Evolutionary conservation across 2,113 vertebrate species (phyloP), one percentile per base, ranked within the genome.

Genomic region (Paratilapia polleni): DNA sequence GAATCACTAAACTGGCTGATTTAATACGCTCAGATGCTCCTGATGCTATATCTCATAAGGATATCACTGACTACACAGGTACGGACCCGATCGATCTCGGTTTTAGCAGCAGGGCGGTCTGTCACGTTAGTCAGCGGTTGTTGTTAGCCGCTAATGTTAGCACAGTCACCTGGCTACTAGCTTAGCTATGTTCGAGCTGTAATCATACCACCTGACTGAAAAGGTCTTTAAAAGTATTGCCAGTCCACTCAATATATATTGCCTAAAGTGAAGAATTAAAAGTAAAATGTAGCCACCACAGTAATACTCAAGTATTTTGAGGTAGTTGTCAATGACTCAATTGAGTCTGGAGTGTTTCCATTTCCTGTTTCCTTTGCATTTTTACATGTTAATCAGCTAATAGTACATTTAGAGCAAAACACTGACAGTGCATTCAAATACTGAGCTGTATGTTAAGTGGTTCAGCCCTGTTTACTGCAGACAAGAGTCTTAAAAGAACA

Each of bases 41-140:
- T 0, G 81, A 1, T 11, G 90, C 95, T 0, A 57, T 96, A 49
- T 91, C 79, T 28, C 66, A 92, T 4, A 96, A 93, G 76, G 90
- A 95, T 2, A 95, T 96, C 81, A 84, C 88, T 19, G 94, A 96
- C 91, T 96, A 95, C 82, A 59, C 92, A 41, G 96, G 96, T 96
- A 88, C 5, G 47, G 2, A 4, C 2, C 14, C 4, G 2, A 24
- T 15, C 24, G 11, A 24, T 77, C 1, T 34, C 9, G 24, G 8
- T 34, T 81, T 11, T 9, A 11, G 22, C 34, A 4, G 52, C 38
- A 7, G 3, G 4, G 7, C 19, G 0, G 4, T 2, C 1, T 3
- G 8, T 14, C 17, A 3, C 12, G 2, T 14, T 5, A 24, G 41
- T 20, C 13, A 0, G 14, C 10, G 19, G 47, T 14, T 15, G 20